phyloP scores from a whole-genome alignment of 2,888 invertebrate species.

The Machimus atricapillus region DNA sequence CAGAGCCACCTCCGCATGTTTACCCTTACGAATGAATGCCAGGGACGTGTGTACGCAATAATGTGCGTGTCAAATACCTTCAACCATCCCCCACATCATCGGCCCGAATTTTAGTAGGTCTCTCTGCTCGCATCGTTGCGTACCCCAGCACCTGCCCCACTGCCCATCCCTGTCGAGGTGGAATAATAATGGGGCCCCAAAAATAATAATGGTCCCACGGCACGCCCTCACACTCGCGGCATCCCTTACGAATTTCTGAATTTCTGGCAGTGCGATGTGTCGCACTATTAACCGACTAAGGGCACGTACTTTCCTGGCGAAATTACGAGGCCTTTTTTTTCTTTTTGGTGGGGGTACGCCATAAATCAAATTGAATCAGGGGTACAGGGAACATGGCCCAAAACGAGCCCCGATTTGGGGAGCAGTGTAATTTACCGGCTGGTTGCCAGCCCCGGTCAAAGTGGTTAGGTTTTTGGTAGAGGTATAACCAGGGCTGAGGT shows the following conservation, averaged over 20 bases:
- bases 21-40: not conserved
- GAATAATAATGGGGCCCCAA: constrained; percentile 1
- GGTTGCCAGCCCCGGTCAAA: not conserved
- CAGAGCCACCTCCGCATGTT: not conserved
- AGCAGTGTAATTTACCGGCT: not conserved
- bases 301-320: not conserved
- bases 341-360: not conserved
- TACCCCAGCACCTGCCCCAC: not conserved
- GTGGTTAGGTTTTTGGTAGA: not conserved
- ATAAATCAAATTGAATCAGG: constrained; percentile 14
- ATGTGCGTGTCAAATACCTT: constrained; percentile 27
- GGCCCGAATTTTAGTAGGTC: not conserved
- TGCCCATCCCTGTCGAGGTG: not conserved
- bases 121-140: not conserved
- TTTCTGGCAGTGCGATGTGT: not conserved
- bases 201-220: constrained; percentile 8
- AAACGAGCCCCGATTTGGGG: not conserved
- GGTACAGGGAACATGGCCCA: not conserved
- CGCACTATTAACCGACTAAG: constrained; percentile 1
- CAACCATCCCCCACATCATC: not conserved
- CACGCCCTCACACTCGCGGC: not conserved
- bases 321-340: not conserved
- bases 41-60: constrained; percentile 8
- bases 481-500: not conserved
- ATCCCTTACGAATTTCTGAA: not conserved